phyloP scores from a whole-genome alignment of 2,113 vertebrate genomes.

The Bos indicus region DNA sequence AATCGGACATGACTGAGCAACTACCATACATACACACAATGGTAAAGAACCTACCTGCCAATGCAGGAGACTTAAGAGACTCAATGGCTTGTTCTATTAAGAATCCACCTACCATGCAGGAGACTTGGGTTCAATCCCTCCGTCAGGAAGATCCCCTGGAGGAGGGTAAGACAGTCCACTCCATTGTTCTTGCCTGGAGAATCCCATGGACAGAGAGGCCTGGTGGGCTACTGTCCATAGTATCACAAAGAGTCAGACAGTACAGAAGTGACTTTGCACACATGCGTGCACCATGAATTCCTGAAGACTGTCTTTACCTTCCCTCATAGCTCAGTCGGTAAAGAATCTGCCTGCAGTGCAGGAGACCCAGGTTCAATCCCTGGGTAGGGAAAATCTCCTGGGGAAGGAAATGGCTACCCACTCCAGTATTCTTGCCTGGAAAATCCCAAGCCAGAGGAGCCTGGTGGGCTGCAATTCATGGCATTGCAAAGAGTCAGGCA shows the following conservation, averaged over 20 bases:
- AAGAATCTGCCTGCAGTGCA: background rate
- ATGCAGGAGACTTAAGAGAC: background rate
- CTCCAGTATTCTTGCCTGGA: background rate
- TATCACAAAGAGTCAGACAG: background rate
- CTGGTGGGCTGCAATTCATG: background rate
- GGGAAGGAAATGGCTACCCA: background rate
- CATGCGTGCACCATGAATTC: background rate
- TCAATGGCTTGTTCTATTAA: background rate
- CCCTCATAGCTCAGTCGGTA: background rate
- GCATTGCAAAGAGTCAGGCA: background rate
- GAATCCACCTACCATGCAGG: background rate
- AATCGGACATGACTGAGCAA: background rate
- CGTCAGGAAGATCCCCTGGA: background rate
- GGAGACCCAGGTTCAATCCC: background rate
- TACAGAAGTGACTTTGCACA: background rate
- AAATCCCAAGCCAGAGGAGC: background rate
- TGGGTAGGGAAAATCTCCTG: background rate
- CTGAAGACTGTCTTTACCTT: background rate
- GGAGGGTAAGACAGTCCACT: background rate
- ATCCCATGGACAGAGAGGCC: background rate
- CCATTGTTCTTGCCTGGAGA: background rate
- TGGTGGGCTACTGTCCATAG: background rate
- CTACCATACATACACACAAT: background rate
- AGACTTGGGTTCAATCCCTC: background rate
- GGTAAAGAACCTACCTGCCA: background rate